These are phyloP conservation scores for Phorcus lineatus DNA, from an alignment of 2,888 invertebrate species.

Conservation along the genomic window DNA sequence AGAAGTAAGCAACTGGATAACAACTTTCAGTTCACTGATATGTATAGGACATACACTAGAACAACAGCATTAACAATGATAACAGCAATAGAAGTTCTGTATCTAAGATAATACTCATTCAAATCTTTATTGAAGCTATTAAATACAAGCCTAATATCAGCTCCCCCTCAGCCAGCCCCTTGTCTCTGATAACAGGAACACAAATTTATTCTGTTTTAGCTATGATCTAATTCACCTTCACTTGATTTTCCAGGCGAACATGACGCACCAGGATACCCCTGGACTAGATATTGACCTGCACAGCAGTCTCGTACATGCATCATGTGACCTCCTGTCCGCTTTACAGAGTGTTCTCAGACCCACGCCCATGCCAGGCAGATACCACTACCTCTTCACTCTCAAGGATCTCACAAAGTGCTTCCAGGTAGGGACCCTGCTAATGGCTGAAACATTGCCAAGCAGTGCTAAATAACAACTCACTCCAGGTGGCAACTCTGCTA, in stretches of 20 bases:
- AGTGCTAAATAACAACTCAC: too few species aligned
- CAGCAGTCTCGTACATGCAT: constrained; percentile 69
- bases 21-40: too few species aligned
- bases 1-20: constrained; percentile 59
- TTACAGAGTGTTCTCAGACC: constrained; percentile 71
- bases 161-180: too few species aligned
- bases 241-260: constrained; percentile 70
- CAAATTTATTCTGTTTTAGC: too few species aligned
- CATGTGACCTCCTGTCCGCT: constrained; percentile 68
- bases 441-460: too few species aligned
- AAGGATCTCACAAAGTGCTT: constrained; percentile 73
- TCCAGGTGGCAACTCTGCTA: too few species aligned
- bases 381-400: constrained; percentile 74
- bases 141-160: too few species aligned
- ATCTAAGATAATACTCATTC: background rate
- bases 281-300: constrained; percentile 72
- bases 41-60: too few species aligned
- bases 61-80: background rate
- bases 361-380: constrained; percentile 71
- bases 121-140: too few species aligned
- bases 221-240: too few species aligned
- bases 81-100: background rate
- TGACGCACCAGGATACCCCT: constrained; percentile 69
- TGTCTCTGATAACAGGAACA: too few species aligned
- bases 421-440: constrained; percentile 60